These are phyloP conservation scores for Meandrina meandrites DNA, from an alignment of 92 coral and sea anemone genomes.

Conservation along the genomic window DNA sequence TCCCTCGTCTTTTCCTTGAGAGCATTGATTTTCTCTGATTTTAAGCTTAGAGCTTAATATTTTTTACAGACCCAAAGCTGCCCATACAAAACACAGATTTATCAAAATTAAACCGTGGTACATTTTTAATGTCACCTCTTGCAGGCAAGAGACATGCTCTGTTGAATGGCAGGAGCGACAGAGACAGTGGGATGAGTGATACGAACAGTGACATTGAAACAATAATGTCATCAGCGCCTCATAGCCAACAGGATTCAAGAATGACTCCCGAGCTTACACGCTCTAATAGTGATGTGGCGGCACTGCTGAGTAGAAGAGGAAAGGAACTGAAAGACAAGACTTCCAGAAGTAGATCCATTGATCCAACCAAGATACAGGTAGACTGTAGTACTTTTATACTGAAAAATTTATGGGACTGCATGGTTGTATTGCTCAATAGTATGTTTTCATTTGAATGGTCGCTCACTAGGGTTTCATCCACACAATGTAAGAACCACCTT, in stretches of 20 bases:
- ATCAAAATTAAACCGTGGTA: background rate
- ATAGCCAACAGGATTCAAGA: conserved; percentile 31
- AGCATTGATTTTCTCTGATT: too few species aligned
- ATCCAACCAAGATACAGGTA: conserved; percentile 42
- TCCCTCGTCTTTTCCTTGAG: too few species aligned
- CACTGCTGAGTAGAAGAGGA: conserved; percentile 38
- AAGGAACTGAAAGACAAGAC: conserved; percentile 19
- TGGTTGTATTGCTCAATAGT: too few species aligned
- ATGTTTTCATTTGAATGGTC: too few species aligned
- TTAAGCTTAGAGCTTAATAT: too few species aligned
- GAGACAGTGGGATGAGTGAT: conserved; percentile 71
- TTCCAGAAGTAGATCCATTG: conserved; percentile 39
- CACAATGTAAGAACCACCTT: too few species aligned
- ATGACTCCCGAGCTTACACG: conserved; percentile 55
- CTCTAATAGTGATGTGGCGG: conserved; percentile 79
- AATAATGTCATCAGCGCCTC: conserved; percentile 70
- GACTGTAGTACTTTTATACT: background rate
- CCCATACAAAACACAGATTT: too few species aligned
- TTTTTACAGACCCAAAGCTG: too few species aligned
- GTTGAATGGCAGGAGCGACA: conserved; percentile 80
- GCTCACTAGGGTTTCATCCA: too few species aligned
- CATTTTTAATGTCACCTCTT: background rate
- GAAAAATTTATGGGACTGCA: too few species aligned
- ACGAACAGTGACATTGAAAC: conserved; percentile 89
- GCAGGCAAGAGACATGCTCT: conserved; percentile 53